Conservation (phyloP, 92 coral and sea anemone genomes). For the Heteractis magnifica region DNA sequence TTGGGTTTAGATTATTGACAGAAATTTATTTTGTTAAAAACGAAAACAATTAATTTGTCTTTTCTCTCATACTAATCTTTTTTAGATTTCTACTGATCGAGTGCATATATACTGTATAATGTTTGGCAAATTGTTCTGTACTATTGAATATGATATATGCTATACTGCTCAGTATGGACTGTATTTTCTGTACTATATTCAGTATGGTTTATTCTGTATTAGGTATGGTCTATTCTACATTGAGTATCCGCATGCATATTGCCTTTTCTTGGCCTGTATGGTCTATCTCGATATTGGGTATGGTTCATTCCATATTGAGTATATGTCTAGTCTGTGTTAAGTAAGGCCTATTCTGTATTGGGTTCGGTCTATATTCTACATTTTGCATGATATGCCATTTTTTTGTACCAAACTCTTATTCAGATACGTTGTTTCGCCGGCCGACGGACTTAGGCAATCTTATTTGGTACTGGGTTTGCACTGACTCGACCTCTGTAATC, state of each 20-base stretch:
- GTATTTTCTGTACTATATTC: not conserved
- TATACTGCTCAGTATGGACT: not conserved
- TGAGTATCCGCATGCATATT: not conserved
- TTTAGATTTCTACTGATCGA: too few relatives aligned
- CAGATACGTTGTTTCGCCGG: too few relatives aligned
- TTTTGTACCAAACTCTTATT: too few relatives aligned
- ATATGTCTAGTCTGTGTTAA: too few relatives aligned
- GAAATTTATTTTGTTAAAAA: too few relatives aligned
- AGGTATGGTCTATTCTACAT: not conserved
- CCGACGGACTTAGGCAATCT: too few relatives aligned
- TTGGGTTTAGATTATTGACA: too few relatives aligned
- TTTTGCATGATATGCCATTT: not conserved
- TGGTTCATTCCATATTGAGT: not conserved
- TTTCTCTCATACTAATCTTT: too few relatives aligned
- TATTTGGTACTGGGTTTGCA: too few relatives aligned
- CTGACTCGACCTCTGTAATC: too few relatives aligned
- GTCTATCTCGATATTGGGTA: not conserved
- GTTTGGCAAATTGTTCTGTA: conserved; percentile 5
- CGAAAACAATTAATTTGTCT: too few relatives aligned
- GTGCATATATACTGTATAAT: not conserved
- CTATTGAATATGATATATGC: not conserved
- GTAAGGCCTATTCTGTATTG: not conserved
- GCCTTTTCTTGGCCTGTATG: not conserved
- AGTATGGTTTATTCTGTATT: not conserved
- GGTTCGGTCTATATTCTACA: not conserved